Conservation (phyloP, 2,888 invertebrate genomes). For the Trichopoda pennipes region DNA sequence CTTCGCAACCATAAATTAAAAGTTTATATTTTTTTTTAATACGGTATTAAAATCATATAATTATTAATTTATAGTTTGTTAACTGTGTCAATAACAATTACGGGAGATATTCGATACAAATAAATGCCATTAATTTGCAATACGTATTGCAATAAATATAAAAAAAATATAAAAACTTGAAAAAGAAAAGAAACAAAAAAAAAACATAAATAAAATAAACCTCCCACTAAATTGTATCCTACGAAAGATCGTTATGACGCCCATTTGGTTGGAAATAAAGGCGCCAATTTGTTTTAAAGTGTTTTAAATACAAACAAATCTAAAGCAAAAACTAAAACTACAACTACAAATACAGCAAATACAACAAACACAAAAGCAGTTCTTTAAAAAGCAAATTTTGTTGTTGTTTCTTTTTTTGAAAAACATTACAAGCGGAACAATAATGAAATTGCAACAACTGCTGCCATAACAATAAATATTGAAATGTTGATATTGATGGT, state of each 20-base stretch:
- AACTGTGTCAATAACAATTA: conserved; percentile 64
- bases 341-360: not conserved
- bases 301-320: conserved; percentile 43
- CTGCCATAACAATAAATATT: conserved; percentile 42
- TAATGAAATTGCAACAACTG: conserved; percentile 8
- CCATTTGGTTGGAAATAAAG: conserved; percentile 44
- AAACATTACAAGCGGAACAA: conserved; percentile 32
- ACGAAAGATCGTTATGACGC: conserved; percentile 50
- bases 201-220: conserved; percentile 25
- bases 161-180: not conserved
- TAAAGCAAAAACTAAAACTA: conserved; percentile 31
- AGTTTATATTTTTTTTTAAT: conserved; percentile 22
- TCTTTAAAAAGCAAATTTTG: too few relatives aligned
- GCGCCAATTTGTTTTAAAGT: conserved; percentile 60
- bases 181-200: not conserved
- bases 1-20: conserved; percentile 24
- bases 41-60: conserved; percentile 45
- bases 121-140: conserved; percentile 30
- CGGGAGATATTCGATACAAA: conserved; percentile 36
- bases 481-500: conserved; percentile 5
- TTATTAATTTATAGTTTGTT: conserved; percentile 56
- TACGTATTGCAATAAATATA: conserved; percentile 1
- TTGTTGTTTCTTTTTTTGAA: conserved; percentile 12
- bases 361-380: too few relatives aligned
- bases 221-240: conserved; percentile 65